Conservation (phyloP, 2,888 invertebrate genomes). For the Stegana nigrithorax region DNA sequence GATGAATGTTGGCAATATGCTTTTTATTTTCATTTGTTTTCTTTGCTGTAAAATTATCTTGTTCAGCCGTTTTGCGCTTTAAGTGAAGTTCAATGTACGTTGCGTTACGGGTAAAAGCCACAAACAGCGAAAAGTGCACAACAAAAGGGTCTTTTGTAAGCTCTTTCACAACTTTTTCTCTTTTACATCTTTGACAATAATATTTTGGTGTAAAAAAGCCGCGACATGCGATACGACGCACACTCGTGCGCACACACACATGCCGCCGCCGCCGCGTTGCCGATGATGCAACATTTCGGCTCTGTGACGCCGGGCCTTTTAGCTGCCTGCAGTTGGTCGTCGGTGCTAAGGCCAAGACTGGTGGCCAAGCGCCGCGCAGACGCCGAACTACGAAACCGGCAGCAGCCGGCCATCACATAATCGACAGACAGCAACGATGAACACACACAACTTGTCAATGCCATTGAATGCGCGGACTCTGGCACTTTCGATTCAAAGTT, state of each 20-base stretch:
- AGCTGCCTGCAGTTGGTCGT: not conserved
- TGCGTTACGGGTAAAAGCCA: too few relatives aligned
- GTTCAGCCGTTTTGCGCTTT: not conserved
- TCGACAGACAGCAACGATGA: too few relatives aligned
- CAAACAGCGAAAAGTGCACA: too few relatives aligned
- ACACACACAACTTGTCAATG: slow-evolving; percentile 27
- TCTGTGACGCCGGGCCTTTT: not conserved
- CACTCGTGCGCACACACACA: not conserved
- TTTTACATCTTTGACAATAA: slow-evolving; percentile 55
- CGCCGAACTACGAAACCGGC: too few relatives aligned
- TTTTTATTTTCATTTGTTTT: not conserved
- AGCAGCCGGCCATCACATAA: too few relatives aligned
- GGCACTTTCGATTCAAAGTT: not conserved
- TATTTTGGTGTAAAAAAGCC: slow-evolving; percentile 53
- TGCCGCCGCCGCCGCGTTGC: not conserved
- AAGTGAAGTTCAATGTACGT: slow-evolving; percentile 48
- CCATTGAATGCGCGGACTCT: slow-evolving; percentile 29
- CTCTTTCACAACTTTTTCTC: slow-evolving; percentile 38
- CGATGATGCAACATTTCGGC: slow-evolving; percentile 15
- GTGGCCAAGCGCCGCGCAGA: not conserved
- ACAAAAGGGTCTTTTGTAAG: slow-evolving; percentile 50
- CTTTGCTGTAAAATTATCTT: slow-evolving; percentile 1
- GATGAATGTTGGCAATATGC: not conserved
- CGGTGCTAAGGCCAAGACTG: not conserved
- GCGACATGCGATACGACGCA: not conserved